Evolutionary conservation across 2,113 vertebrate species (phyloP), one percentile per base, ranked within the genome.

Genomic region (Eudorcas thomsonii): DNA sequence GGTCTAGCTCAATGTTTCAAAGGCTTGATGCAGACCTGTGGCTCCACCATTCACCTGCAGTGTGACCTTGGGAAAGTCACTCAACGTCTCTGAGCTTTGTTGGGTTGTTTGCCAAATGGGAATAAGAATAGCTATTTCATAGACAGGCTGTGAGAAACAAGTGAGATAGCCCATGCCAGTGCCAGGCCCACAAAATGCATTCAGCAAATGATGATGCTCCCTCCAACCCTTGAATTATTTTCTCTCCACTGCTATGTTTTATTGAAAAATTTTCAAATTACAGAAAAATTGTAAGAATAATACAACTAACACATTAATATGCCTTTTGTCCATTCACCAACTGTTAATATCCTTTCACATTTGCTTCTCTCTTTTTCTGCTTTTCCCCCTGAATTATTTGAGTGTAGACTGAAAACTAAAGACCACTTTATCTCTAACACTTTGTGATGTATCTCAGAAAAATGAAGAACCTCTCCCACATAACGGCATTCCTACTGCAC

Each of bases 241-340:
- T 54, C 64, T 33, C 30, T 83, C 50, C 7, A 33, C 23, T 78
- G 55, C 25, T 62, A 19, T 11, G 5, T 88, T 91, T 80, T 88
- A 88, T 64, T 89, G 87, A 45, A 26, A 95, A 88, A 0, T 7
- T 55, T 90, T 96, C 39, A 82, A 95, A 82, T 45, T 36, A 48
- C 5, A 95, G 86, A 48, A 82, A 90, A 93, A 25, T 57, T 86
- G 9, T 59, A 86, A 95, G n/a, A 90, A 67, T 3, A 85, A 10
- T 16, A 92, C 13, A 54, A 25, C 23, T 28, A 87, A 86, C 48
- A 77, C 81, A 43, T 4, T 82, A 54, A 82, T 7, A 43, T n/a
- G 54, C 57, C 11, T 82, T 28, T 82, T 6, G 8, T 28, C 14
- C 67, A 15, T 14, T 82, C 9, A 71, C 60, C 13, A 10, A 17